A percentile compares a stretch with the other conserved stretches of the same genome.
Evolutionary conservation across 2,113 vertebrate species (phyloP).

Genomic region (Lasiurus cinereus): DNA sequence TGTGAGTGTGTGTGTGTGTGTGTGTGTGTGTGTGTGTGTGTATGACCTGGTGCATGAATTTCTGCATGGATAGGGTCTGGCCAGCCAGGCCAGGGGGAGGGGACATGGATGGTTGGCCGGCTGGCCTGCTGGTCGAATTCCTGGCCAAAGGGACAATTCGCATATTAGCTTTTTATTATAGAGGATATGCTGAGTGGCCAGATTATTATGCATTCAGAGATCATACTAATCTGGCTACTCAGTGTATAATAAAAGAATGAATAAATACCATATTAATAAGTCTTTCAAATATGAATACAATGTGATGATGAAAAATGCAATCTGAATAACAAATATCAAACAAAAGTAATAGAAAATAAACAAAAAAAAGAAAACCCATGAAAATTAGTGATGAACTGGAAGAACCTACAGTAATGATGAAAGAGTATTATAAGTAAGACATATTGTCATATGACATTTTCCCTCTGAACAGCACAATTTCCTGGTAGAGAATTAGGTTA

Average conservation of each 20-base stretch:
- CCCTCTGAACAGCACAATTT: neutral
- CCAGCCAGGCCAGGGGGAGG: too few relatives aligned
- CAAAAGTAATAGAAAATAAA: slow-evolving; percentile 22
- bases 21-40: too few relatives aligned
- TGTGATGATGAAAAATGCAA: slow-evolving; percentile 50
- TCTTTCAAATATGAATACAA: slow-evolving; percentile 18
- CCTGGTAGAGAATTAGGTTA: neutral
- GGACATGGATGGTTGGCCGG: too few relatives aligned
- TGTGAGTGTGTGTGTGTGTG: too few relatives aligned
- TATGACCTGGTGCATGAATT: too few relatives aligned
- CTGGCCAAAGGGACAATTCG: too few relatives aligned
- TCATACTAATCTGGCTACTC: too few relatives aligned
- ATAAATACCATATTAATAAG: neutral
- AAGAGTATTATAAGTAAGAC: neutral
- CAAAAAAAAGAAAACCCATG: neutral
- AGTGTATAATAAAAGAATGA: neutral
- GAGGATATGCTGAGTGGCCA: too few relatives aligned
- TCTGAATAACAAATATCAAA: slow-evolving; percentile 52
- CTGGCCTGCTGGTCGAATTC: too few relatives aligned
- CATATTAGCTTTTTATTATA: too few relatives aligned
- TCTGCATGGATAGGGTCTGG: too few relatives aligned
- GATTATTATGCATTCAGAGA: too few relatives aligned
- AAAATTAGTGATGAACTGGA: neutral
- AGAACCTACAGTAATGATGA: neutral
- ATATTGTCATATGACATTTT: neutral